Percentiles rank a stretch among this genome's conserved stretches.
Evolutionary conservation across 2,888 invertebrate species (phyloP).

Genomic region (Hydrotaea cyrtoneurina): DNA sequence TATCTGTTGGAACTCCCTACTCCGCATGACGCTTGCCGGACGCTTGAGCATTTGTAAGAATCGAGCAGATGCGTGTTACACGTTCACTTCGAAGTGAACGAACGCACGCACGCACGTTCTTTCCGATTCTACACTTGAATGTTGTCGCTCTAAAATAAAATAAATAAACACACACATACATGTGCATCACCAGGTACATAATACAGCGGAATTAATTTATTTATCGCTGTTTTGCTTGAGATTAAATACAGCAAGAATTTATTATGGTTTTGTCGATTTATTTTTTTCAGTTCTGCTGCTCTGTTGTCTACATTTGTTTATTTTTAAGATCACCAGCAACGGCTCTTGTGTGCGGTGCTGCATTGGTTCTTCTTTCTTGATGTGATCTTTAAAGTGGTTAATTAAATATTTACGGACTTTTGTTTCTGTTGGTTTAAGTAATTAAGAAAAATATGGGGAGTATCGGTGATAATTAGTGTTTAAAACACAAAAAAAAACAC

Average conservation of each 20-base stretch:
- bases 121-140: no score
- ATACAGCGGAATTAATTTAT: slow-evolving; percentile 7
- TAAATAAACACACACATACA: no score
- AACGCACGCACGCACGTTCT: no score
- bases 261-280: not conserved
- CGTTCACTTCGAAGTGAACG: not conserved
- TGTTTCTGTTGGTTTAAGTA: not conserved
- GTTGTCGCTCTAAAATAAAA: not conserved
- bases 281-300: no score
- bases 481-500: not conserved
- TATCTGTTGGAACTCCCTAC: not conserved
- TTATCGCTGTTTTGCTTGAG: slow-evolving; percentile 3
- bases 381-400: slow-evolving; percentile 7
- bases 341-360: not conserved
- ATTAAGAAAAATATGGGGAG: slow-evolving; percentile 1
- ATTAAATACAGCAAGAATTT: not conserved
- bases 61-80: not conserved
- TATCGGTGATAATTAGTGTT: not conserved
- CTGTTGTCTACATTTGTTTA: not conserved
- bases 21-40: not conserved
- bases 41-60: not conserved
- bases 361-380: not conserved
- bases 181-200: not conserved
- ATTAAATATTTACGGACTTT: not conserved
- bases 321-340: not conserved